Evolutionary conservation across 2,113 vertebrate genomes (phyloP).

Genomic region (Prunella himalayana): DNA sequence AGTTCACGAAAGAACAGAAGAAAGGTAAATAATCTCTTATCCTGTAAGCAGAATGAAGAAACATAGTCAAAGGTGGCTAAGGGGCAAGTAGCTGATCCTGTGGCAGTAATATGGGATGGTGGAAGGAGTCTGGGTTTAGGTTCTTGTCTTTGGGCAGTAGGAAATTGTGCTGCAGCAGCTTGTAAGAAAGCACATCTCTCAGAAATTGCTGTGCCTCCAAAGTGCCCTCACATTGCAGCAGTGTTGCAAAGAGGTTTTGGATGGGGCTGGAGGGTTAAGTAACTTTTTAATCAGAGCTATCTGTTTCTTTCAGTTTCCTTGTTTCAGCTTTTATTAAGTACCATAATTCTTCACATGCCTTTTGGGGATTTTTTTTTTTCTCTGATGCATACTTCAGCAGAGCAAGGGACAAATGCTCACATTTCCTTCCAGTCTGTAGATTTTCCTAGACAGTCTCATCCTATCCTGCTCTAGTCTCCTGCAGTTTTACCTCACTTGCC

Average conservation of each 20-base stretch:
- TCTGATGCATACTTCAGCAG: neutral
- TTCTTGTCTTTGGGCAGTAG: neutral
- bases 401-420: neutral
- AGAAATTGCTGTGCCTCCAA: neutral
- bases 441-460: neutral
- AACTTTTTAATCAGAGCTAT: neutral
- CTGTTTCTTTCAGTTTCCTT: neutral
- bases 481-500: neutral
- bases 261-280: neutral
- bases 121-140: neutral
- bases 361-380: neutral
- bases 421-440: neutral
- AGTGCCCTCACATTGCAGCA: neutral
- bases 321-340: neutral
- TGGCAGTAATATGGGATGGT: neutral
- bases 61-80: neutral
- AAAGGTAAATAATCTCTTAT: conserved; percentile 79
- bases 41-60: neutral
- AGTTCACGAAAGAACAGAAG: conserved; percentile 95
- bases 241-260: neutral
- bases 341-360: neutral
- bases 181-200: neutral
- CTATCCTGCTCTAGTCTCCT: neutral
- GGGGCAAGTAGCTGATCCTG: neutral
- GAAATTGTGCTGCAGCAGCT: neutral